Evolutionary conservation across 2,113 vertebrate species (phyloP).

Genomic region (Rhinoderma darwinii): DNA sequence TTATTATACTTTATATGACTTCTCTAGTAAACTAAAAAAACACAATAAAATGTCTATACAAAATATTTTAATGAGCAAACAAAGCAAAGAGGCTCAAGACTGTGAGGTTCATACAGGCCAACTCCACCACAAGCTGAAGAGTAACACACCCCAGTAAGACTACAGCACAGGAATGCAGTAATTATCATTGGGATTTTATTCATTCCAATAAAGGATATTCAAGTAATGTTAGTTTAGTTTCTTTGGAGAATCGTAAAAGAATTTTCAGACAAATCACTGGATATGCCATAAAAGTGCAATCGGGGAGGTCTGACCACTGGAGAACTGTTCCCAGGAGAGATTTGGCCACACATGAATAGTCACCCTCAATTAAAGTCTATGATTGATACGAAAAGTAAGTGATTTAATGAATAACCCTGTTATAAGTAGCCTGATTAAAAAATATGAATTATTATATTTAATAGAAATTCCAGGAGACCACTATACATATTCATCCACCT

Average conservation of each 20-base stretch:
- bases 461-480: too few species aligned
- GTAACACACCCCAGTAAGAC: neutral
- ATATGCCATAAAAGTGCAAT: neutral
- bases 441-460: too few species aligned
- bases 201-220: conserved; percentile 7
- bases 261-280: neutral
- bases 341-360: neutral
- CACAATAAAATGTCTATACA: neutral
- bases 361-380: neutral
- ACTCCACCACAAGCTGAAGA: neutral
- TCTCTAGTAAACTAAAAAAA: neutral
- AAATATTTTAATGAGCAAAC: neutral
- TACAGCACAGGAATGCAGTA: neutral
- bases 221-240: neutral
- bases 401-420: neutral
- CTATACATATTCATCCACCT: too few species aligned
- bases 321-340: neutral
- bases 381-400: neutral
- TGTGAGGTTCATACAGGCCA: neutral
- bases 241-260: neutral
- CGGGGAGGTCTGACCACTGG: neutral
- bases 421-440: too few species aligned
- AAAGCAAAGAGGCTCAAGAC: neutral
- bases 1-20: neutral
- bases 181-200: conserved; percentile 10